These are phyloP conservation scores for Eurytoma californica DNA, from an alignment of 2,888 invertebrate species.

Conservation along the genomic window DNA sequence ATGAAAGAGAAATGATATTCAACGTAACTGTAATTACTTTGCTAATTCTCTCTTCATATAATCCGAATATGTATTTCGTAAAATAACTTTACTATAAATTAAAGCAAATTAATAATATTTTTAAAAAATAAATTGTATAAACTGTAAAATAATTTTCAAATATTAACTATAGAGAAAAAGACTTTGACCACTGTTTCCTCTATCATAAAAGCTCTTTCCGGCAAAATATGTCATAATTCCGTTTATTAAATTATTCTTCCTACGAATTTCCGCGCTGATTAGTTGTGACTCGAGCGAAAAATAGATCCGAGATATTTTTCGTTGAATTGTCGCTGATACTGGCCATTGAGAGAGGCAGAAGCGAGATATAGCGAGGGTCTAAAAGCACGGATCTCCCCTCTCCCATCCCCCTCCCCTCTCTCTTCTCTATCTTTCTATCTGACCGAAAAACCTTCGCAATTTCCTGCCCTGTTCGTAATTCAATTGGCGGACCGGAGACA, in stretches of 20 bases:
- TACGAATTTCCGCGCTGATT: constrained; percentile 7
- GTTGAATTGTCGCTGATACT: constrained; percentile 38
- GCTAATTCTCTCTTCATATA: too few relatives aligned
- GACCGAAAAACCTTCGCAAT: constrained; percentile 22
- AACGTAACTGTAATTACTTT: too few relatives aligned
- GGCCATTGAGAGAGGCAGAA: constrained; percentile 17
- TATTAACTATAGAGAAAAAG: too few relatives aligned
- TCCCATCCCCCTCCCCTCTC: not conserved
- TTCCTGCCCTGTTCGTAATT: constrained; percentile 32
- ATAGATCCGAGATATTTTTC: constrained; percentile 36
- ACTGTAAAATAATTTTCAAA: too few relatives aligned
- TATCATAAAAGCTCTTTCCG: too few relatives aligned
- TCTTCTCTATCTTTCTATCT: constrained; percentile 4
- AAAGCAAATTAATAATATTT: too few relatives aligned
- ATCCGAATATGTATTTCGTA: too few relatives aligned
- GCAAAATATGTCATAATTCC: not conserved
- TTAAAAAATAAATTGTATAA: too few relatives aligned
- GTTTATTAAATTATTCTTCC: constrained; percentile 15
- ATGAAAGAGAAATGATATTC: too few relatives aligned
- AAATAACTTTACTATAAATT: too few relatives aligned
- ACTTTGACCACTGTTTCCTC: too few relatives aligned
- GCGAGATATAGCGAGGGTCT: not conserved
- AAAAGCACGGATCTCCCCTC: constrained; percentile 15
- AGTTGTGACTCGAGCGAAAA: not conserved
- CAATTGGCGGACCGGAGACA: constrained; percentile 17